Conservation (phyloP, 2,797 vertebrate genomes). For the Esox lucius region DNA sequence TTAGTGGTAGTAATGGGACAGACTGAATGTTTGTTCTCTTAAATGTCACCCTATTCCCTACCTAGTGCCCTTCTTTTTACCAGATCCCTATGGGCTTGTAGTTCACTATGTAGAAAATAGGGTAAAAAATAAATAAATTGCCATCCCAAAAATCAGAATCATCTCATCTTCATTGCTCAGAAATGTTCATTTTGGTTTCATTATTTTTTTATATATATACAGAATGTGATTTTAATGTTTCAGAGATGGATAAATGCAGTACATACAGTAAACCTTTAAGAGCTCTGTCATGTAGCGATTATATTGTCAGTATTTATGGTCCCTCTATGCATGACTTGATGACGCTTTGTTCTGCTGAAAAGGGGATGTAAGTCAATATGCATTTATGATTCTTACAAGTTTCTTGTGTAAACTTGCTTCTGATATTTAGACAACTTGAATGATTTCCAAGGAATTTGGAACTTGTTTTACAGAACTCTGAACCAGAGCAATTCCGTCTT, state of each 20-base stretch:
- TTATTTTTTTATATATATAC: slow-evolving; percentile 53
- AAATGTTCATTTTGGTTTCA: slow-evolving; percentile 48
- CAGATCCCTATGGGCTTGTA: too few species aligned
- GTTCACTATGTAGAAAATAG: not conserved
- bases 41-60: not conserved
- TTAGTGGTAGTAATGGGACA: slow-evolving; percentile 1
- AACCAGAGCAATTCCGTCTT: slow-evolving; percentile 39
- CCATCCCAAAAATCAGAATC: slow-evolving; percentile 2
- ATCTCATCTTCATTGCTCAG: slow-evolving; percentile 33
- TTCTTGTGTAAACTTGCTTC: slow-evolving; percentile 55
- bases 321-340: slow-evolving; percentile 74
- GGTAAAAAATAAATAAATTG: not conserved
- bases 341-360: slow-evolving; percentile 57
- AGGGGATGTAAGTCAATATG: slow-evolving; percentile 54
- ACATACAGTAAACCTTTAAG: slow-evolving; percentile 42
- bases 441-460: slow-evolving; percentile 55
- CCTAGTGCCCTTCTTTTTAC: not conserved
- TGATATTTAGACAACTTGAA: slow-evolving; percentile 29
- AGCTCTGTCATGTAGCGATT: slow-evolving; percentile 61
- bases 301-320: slow-evolving; percentile 61
- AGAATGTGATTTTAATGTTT: slow-evolving; percentile 57
- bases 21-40: not conserved
- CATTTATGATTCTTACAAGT: slow-evolving; percentile 59
- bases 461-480: slow-evolving; percentile 44
- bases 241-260: slow-evolving; percentile 40